phyloP scores from a whole-genome alignment of 2,888 invertebrate genomes.

The Orchesellides sinensis region DNA sequence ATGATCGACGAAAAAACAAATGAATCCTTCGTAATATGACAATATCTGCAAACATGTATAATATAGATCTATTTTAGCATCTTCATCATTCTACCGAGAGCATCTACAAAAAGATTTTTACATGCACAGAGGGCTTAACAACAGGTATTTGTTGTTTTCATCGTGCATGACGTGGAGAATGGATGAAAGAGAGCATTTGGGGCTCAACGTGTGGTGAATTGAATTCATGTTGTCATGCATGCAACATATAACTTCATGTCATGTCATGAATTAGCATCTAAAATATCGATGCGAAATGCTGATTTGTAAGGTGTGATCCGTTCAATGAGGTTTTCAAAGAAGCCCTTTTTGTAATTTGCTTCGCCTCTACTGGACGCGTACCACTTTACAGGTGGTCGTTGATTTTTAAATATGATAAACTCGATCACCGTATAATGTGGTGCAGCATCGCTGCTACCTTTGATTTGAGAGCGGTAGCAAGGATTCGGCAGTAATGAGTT shows the following conservation, averaged over 20 bases:
- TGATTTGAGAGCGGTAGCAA: too few species aligned
- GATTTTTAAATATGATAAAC: conserved; percentile 37
- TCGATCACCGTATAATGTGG: conserved; percentile 17
- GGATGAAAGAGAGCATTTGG: conserved; percentile 39
- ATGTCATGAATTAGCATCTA: conserved; percentile 36
- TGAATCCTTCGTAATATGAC: background rate
- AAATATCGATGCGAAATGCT: conserved; percentile 38
- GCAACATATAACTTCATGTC: background rate
- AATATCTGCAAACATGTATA: conserved; percentile 11
- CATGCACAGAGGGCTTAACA: too few species aligned
- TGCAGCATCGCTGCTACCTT: too few species aligned
- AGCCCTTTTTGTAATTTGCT: conserved; percentile 35
- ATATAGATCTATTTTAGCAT: background rate
- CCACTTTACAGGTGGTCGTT: conserved; percentile 53
- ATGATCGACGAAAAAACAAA: conserved; percentile 17
- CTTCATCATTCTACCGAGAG: too few species aligned
- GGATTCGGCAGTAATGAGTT: background rate
- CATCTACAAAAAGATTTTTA: background rate
- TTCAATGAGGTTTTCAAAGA: conserved; percentile 23
- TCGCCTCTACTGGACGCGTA: conserved; percentile 43
- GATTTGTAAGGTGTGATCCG: conserved; percentile 3
- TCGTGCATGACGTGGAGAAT: conserved; percentile 21
- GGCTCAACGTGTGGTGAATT: conserved; percentile 52
- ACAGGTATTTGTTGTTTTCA: too few species aligned
- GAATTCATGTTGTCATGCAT: conserved; percentile 36